Evolutionary conservation across 2,797 vertebrate genomes (phyloP).

Genomic region (Sternarchorhynchus goeldii): DNA sequence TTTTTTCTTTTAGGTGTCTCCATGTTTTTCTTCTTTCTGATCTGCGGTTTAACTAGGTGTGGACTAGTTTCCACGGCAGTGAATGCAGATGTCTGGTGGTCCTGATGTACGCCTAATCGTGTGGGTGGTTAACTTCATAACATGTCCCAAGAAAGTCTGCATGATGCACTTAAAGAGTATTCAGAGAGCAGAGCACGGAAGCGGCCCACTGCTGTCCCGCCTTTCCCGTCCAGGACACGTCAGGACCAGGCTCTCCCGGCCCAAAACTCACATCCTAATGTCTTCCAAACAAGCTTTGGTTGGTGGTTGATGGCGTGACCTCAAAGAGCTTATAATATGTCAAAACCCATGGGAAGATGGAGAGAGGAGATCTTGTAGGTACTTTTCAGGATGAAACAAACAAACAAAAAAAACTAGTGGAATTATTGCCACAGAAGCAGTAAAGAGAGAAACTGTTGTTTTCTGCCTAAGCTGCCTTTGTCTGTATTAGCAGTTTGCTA

Average conservation of each 20-base stretch:
- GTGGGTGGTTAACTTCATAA: not conserved
- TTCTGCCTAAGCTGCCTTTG: slow-evolving; percentile 2
- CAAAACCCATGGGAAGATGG: slow-evolving; percentile 62
- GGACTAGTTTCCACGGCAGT: slow-evolving; percentile 11
- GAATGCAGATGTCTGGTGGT: not conserved
- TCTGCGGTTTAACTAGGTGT: slow-evolving; percentile 53
- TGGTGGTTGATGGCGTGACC: slow-evolving; percentile 62
- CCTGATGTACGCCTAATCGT: not conserved
- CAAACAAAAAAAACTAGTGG: slow-evolving; percentile 32
- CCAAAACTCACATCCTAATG: slow-evolving; percentile 54
- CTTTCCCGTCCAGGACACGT: slow-evolving; percentile 63
- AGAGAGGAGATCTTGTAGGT: slow-evolving; percentile 29
- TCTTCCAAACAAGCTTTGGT: slow-evolving; percentile 15
- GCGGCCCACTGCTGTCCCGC: slow-evolving; percentile 51
- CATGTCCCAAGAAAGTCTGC: not conserved
- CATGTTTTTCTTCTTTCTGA: slow-evolving; percentile 22
- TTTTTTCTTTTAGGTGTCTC: slow-evolving; percentile 26
- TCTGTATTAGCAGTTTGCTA: slow-evolving; percentile 4
- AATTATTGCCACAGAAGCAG: slow-evolving; percentile 45
- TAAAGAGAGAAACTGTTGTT: slow-evolving; percentile 14
- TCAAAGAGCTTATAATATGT: slow-evolving; percentile 51
- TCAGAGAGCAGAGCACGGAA: not conserved
- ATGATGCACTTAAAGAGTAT: not conserved
- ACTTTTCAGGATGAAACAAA: slow-evolving; percentile 32
- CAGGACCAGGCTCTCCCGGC: slow-evolving; percentile 58